Evolutionary conservation across 2,113 vertebrate species (phyloP).

Genomic region (Ginglymostoma cirratum): DNA sequence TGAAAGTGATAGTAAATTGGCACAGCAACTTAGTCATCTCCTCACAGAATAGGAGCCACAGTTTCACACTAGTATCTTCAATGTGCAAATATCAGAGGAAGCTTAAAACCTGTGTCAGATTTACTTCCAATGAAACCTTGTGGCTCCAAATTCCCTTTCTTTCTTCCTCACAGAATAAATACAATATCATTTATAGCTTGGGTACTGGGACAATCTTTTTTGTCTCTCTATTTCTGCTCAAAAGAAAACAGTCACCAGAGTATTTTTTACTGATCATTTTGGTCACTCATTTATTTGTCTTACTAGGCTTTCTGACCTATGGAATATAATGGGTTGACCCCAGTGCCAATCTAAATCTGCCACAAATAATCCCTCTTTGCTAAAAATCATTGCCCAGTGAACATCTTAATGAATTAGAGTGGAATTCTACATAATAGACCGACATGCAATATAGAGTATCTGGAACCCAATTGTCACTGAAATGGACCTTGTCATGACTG

Average conservation of each 20-base stretch:
- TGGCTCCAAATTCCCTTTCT: neutral
- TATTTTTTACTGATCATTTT: neutral
- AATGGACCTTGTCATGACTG: too few species aligned
- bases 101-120: neutral
- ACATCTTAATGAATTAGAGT: neutral
- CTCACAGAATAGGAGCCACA: neutral
- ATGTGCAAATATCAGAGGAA: neutral
- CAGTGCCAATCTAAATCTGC: neutral
- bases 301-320: neutral
- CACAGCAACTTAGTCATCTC: neutral
- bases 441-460: too few species aligned
- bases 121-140: neutral
- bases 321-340: neutral
- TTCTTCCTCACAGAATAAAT: neutral
- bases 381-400: neutral
- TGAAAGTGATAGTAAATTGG: neutral
- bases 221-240: too few species aligned
- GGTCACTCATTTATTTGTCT: neutral
- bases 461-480: too few species aligned
- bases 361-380: neutral
- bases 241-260: neutral
- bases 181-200: neutral
- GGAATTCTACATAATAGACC: too few species aligned
- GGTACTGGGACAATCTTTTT: neutral
- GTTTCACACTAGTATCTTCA: neutral